phyloP scores from a whole-genome alignment of 1,140 invertebrate genomes.

The Saccostrea glomerata region DNA sequence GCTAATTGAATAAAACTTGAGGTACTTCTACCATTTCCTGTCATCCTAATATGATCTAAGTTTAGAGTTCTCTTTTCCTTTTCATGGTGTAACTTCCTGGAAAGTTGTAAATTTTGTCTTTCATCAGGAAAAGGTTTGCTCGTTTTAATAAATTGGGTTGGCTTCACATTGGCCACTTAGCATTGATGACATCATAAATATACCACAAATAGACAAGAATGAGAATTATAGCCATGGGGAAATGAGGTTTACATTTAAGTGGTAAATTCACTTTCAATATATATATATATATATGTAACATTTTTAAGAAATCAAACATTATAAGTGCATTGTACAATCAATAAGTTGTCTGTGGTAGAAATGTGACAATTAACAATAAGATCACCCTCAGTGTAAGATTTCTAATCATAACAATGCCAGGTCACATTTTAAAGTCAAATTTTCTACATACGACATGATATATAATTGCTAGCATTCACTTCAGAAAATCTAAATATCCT shows the following conservation, averaged over 20 bases:
- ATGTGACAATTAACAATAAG: too few relatives aligned
- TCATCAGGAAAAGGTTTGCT: not conserved
- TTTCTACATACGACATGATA: too few relatives aligned
- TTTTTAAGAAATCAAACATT: too few relatives aligned
- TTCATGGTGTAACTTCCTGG: slow-evolving; percentile 12
- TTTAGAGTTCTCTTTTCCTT: not conserved
- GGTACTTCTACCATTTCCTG: slow-evolving; percentile 3
- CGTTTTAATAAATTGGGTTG: not conserved
- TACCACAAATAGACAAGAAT: not conserved
- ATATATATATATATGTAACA: too few relatives aligned
- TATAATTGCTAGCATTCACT: too few relatives aligned
- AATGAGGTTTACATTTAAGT: not conserved
- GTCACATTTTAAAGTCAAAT: too few relatives aligned
- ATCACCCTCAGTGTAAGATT: too few relatives aligned
- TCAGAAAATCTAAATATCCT: too few relatives aligned
- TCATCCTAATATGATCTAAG: not conserved
- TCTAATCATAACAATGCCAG: too few relatives aligned
- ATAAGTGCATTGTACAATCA: too few relatives aligned
- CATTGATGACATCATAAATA: not conserved
- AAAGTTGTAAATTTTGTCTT: not conserved
- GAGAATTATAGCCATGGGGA: not conserved
- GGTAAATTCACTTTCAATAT: not conserved
- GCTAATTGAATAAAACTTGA: not conserved
- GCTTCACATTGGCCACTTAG: not conserved
- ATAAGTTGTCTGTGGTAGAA: too few relatives aligned